Conservation (phyloP, 2,888 invertebrate species). For the Eristalis arbustorum region DNA sequence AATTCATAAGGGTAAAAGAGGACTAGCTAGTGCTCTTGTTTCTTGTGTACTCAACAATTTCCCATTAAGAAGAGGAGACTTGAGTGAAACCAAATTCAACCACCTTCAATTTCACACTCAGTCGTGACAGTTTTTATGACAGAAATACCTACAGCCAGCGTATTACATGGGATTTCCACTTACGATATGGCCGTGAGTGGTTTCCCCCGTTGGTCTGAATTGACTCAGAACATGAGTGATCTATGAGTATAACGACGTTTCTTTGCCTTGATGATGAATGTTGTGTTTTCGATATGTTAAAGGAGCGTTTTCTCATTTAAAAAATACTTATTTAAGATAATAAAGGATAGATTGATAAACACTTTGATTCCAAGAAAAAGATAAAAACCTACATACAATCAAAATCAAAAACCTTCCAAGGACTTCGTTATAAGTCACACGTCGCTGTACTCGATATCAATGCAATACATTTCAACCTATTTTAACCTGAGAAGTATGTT, state of each 20-base stretch:
- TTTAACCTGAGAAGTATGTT: too few species aligned
- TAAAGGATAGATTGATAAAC: too few species aligned
- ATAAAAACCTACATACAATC: too few species aligned
- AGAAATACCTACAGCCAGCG: background rate
- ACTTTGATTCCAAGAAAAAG: too few species aligned
- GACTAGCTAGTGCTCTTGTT: background rate
- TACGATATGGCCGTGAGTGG: constrained; percentile 35
- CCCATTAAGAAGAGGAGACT: background rate
- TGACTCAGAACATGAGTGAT: background rate
- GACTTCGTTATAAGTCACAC: too few species aligned
- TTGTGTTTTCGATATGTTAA: too few species aligned
- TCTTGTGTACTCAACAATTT: background rate
- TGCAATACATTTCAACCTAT: too few species aligned
- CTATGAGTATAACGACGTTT: background rate
- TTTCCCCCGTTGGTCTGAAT: background rate
- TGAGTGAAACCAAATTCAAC: constrained; percentile 16
- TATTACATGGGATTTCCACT: constrained; percentile 21
- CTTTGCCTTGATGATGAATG: background rate
- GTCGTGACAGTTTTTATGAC: background rate
- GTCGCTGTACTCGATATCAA: too few species aligned
- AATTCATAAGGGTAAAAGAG: background rate
- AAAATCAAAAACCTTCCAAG: too few species aligned
- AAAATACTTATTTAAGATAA: too few species aligned
- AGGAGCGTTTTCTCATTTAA: too few species aligned
- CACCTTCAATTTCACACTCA: constrained; percentile 19